Conservation (phyloP, 2,888 invertebrate genomes). For the Callosobruchus maculatus region DNA sequence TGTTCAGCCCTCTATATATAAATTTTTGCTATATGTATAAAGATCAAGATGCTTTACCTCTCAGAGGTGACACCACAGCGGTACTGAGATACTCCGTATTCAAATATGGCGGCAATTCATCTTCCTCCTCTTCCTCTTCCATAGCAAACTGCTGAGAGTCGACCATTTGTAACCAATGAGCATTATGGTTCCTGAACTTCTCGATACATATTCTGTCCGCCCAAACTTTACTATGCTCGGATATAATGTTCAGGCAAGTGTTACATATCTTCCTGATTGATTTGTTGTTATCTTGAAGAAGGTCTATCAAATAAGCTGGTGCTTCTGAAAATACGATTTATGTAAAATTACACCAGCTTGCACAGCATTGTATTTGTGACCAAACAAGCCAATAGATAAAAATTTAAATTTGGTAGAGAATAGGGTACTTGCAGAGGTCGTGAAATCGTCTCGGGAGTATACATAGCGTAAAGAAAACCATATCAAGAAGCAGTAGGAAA, state of each 20-base stretch:
- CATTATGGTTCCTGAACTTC: conserved; percentile 96
- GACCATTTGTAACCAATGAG: conserved; percentile 97
- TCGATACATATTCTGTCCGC: conserved; percentile 89
- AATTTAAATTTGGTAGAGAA: too few relatives aligned
- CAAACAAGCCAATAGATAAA: too few relatives aligned
- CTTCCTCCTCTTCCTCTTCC: conserved; percentile 57
- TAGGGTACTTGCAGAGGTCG: too few relatives aligned
- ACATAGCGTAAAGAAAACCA: too few relatives aligned
- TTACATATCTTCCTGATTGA: conserved; percentile 93
- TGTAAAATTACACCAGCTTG: neutral
- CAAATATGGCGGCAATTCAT: conserved; percentile 70
- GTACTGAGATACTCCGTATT: conserved; percentile 61
- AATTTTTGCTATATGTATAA: too few relatives aligned
- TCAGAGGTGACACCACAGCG: conserved; percentile 44
- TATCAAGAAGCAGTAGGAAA: too few relatives aligned
- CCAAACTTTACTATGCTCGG: conserved; percentile 89
- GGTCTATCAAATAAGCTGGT: conserved; percentile 91
- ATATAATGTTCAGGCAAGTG: conserved; percentile 90
- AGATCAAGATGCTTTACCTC: conserved; percentile 29
- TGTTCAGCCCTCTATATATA: too few relatives aligned
- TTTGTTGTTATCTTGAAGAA: conserved; percentile 96
- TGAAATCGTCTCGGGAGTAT: too few relatives aligned
- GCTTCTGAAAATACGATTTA: conserved; percentile 63
- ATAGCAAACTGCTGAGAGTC: conserved; percentile 60
- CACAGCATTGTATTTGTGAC: too few relatives aligned